Evolutionary conservation across 2,888 invertebrate species (phyloP).

Genomic region (Drosophila stalkeri): DNA sequence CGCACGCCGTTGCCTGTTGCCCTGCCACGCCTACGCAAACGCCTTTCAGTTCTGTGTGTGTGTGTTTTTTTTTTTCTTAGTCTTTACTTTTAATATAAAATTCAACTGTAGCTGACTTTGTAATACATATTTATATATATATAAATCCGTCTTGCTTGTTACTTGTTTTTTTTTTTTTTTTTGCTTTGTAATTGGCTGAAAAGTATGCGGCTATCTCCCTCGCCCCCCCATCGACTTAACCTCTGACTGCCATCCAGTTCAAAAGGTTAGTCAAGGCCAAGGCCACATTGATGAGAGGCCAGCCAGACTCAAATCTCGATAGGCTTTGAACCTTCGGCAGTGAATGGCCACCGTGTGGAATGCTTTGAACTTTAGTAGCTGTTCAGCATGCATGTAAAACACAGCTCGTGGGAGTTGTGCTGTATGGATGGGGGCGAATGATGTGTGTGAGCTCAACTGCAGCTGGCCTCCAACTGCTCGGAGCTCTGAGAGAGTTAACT

Average conservation of each 20-base stretch:
- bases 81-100: conserved; percentile 66
- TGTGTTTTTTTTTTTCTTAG: background rate
- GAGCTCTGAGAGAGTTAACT: conserved; percentile 28
- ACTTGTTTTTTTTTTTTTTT: conserved; percentile 9
- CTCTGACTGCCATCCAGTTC: conserved; percentile 39
- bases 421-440: no score
- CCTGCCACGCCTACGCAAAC: background rate
- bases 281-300: conserved; percentile 26
- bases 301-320: conserved; percentile 33
- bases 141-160: background rate
- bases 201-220: background rate
- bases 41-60: background rate
- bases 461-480: conserved; percentile 30
- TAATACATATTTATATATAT: background rate
- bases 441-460: conserved; percentile 16
- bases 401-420: conserved; percentile 8
- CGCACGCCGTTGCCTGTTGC: conserved; percentile 31
- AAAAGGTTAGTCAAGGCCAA: conserved; percentile 67
- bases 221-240: background rate
- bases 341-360: conserved; percentile 3
- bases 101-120: conserved; percentile 35
- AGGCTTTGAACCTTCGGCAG: conserved; percentile 6
- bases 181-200: conserved; percentile 36
- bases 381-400: conserved; percentile 30
- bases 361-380: conserved; percentile 52